Evolutionary conservation across 2,113 vertebrate genomes (phyloP).

Genomic region (Oryzias melastigma): DNA sequence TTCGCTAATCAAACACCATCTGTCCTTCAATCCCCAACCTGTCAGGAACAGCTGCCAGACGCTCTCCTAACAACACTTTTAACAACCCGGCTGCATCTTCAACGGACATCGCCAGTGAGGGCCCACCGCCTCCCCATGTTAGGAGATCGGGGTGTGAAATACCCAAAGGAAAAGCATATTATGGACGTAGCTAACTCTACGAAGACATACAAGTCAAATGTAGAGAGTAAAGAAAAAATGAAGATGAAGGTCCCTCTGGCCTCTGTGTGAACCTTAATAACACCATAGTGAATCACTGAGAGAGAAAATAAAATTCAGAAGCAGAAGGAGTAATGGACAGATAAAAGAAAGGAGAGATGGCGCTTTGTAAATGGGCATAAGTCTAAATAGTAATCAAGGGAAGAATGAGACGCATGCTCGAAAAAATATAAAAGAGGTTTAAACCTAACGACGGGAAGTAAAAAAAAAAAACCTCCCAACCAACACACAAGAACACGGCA

Average conservation of each 20-base stretch:
- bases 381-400: conserved; percentile 94
- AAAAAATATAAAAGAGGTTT: conserved; percentile 79
- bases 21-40: conserved; percentile 99
- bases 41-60: conserved; percentile 99
- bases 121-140: conserved; percentile 28
- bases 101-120: conserved; percentile 35
- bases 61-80: conserved; percentile 99
- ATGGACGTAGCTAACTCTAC: not conserved
- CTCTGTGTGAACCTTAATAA: conserved; percentile 55
- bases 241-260: conserved; percentile 33
- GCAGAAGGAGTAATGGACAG: conserved; percentile 49
- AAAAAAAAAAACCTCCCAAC: conserved; percentile 78
- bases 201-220: not conserved
- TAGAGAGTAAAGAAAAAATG: not conserved
- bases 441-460: conserved; percentile 91
- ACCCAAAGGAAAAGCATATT: not conserved
- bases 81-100: conserved; percentile 97
- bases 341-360: conserved; percentile 69
- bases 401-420: conserved; percentile 92
- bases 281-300: conserved; percentile 10
- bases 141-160: conserved; percentile 1
- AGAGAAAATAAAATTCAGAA: conserved; percentile 48
- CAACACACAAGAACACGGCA: conserved; percentile 35
- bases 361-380: conserved; percentile 73
- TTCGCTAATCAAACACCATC: conserved; percentile 99